Percentiles rank a stretch among this genome's conserved stretches.
phyloP scores from a whole-genome alignment of 2,888 invertebrate species.

The Drosophila anomalata region DNA sequence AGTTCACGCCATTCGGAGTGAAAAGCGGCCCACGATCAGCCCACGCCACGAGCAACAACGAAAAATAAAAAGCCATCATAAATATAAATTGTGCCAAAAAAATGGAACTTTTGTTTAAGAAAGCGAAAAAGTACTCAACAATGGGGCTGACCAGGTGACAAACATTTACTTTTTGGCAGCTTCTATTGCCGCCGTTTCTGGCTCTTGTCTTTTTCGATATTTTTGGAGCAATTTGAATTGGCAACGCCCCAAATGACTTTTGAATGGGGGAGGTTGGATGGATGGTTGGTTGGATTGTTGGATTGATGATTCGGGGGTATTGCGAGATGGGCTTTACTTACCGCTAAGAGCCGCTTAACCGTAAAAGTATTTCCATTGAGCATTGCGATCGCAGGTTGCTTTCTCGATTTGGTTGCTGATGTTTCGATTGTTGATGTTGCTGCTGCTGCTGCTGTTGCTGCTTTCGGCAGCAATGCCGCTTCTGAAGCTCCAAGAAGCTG shows the following conservation, averaged over 20 bases:
- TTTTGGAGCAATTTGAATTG: constrained; percentile 65
- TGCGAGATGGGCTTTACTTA: constrained; percentile 59
- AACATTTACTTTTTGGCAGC: constrained; percentile 40
- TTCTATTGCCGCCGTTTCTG: constrained; percentile 8
- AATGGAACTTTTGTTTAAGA: constrained; percentile 39
- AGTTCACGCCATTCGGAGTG: constrained; percentile 27
- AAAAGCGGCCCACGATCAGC: constrained; percentile 64
- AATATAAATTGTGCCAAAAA: constrained; percentile 45
- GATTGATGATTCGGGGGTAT: constrained; percentile 3
- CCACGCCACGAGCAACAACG: constrained; percentile 17
- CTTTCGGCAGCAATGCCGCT: constrained; percentile 40
- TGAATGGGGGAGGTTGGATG: constrained; percentile 20
- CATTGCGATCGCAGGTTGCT: constrained; percentile 74
- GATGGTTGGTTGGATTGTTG: neutral
- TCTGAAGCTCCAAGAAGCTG: constrained; percentile 41
- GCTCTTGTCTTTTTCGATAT: neutral
- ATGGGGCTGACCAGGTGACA: constrained; percentile 60
- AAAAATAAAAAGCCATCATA: constrained; percentile 20
- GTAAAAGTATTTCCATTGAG: constrained; percentile 67
- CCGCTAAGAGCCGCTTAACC: constrained; percentile 80
- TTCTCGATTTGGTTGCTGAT: constrained; percentile 64
- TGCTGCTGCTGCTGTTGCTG: constrained; percentile 46
- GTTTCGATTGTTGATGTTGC: constrained; percentile 36
- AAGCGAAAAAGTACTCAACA: constrained; percentile 50
- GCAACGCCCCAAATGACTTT: constrained; percentile 65